Conservation (phyloP, 2,888 invertebrate genomes). For the Limnephilus lunatus region DNA sequence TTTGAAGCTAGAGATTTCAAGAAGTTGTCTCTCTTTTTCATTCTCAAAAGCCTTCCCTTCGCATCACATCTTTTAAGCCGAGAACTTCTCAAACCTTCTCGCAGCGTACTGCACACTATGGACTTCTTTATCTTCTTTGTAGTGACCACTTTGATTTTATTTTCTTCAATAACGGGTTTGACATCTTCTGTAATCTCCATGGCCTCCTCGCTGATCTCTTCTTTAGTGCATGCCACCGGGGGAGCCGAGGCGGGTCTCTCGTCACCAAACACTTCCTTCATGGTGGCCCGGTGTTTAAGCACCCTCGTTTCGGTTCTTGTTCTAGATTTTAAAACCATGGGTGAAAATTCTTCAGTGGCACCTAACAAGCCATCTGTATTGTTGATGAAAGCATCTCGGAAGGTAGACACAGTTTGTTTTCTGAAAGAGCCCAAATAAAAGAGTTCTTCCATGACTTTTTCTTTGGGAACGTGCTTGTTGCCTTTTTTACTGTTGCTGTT, state of each 20-base stretch:
- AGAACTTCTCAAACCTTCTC: constrained; percentile 76
- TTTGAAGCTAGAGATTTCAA: constrained; percentile 74
- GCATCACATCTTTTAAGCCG: constrained; percentile 75
- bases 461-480: constrained; percentile 73
- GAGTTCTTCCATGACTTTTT: constrained; percentile 78
- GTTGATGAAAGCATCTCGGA: constrained; percentile 82
- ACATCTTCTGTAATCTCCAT: constrained; percentile 70
- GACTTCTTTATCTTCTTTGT: constrained; percentile 72
- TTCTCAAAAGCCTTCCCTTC: constrained; percentile 73
- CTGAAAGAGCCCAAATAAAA: constrained; percentile 82
- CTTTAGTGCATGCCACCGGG: constrained; percentile 80
- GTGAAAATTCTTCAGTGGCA: constrained; percentile 81
- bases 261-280: constrained; percentile 87
- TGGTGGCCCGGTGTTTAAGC: constrained; percentile 85
- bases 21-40: constrained; percentile 75
- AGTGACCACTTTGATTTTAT: constrained; percentile 32
- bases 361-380: constrained; percentile 79
- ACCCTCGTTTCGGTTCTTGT: constrained; percentile 86
- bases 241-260: constrained; percentile 91
- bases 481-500: constrained; percentile 70
- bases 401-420: constrained; percentile 83
- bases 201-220: constrained; percentile 72
- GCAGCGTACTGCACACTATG: constrained; percentile 71
- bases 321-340: constrained; percentile 84
- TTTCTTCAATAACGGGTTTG: constrained; percentile 68